These are phyloP conservation scores for Tachysurus fulvidraco DNA, from an alignment of 2,113 vertebrate genomes.

Conservation along the genomic window DNA sequence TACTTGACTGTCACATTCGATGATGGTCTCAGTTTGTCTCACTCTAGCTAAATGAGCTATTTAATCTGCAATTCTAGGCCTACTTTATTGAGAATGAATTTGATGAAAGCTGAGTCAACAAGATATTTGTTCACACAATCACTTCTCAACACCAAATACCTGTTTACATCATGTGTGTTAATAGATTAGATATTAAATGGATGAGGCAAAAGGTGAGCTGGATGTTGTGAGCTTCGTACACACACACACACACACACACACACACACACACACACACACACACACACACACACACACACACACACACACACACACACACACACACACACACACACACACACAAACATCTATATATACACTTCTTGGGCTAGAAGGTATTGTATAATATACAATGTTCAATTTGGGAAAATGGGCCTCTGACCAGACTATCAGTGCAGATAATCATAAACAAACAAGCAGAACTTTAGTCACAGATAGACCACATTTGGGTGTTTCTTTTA, in stretches of 20 bases:
- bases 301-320: background rate
- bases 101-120: background rate
- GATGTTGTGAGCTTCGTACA: background rate
- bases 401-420: constrained; percentile 1
- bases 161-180: background rate
- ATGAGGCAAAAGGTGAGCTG: constrained; percentile 9
- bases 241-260: background rate
- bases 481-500: background rate
- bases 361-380: background rate
- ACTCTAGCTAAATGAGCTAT: constrained; percentile 18
- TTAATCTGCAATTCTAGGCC: constrained; percentile 12
- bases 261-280: too few relatives aligned
- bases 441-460: background rate
- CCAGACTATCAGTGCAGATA: background rate
- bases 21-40: background rate
- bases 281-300: constrained; percentile 1
- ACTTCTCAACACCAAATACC: too few relatives aligned
- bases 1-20: background rate
- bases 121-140: background rate
- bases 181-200: background rate
- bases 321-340: background rate
- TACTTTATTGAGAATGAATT: background rate
- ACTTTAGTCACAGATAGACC: background rate
- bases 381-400: background rate
- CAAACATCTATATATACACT: background rate